These are phyloP conservation scores for Xiphias gladius DNA, from an alignment of 2,113 vertebrate genomes.

Conservation along the genomic window DNA sequence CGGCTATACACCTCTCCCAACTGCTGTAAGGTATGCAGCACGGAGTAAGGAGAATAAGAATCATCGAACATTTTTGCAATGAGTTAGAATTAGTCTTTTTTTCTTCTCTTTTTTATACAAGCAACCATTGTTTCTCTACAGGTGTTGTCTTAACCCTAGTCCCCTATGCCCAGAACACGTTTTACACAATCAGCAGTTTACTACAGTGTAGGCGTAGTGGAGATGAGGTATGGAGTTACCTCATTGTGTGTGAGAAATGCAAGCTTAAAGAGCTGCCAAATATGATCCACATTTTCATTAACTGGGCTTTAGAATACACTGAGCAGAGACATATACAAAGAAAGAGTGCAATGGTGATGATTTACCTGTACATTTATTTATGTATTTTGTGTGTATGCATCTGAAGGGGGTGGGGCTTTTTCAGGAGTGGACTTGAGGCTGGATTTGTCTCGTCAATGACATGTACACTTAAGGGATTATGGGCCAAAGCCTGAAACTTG, in stretches of 20 bases:
- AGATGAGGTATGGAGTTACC: slow-evolving; percentile 52
- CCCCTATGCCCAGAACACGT: slow-evolving; percentile 47
- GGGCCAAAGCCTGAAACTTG: slow-evolving; percentile 64
- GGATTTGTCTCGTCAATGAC: slow-evolving; percentile 70
- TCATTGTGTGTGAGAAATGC: slow-evolving; percentile 53
- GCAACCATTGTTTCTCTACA: slow-evolving; percentile 64
- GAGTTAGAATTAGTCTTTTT: slow-evolving; percentile 15
- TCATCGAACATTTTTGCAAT: slow-evolving; percentile 22
- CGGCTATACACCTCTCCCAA: slow-evolving; percentile 27
- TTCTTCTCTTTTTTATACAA: slow-evolving; percentile 21
- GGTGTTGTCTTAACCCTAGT: slow-evolving; percentile 60
- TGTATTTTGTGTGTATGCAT: slow-evolving; percentile 5
- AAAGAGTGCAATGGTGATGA: background rate
- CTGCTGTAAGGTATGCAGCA: slow-evolving; percentile 15
- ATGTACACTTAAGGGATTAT: slow-evolving; percentile 73
- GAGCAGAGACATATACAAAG: background rate
- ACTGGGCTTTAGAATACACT: slow-evolving; percentile 22
- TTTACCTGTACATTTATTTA: background rate
- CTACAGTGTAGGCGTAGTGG: slow-evolving; percentile 28
- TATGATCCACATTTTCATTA: slow-evolving; percentile 44
- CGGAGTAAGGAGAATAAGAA: slow-evolving; percentile 19
- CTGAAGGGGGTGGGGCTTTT: slow-evolving; percentile 13
- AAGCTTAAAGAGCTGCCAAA: slow-evolving; percentile 38
- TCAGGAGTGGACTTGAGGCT: slow-evolving; percentile 29
- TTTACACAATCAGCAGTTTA: slow-evolving; percentile 69